Conservation (phyloP, 2,797 vertebrate genomes). For the Danio aesculapii region DNA sequence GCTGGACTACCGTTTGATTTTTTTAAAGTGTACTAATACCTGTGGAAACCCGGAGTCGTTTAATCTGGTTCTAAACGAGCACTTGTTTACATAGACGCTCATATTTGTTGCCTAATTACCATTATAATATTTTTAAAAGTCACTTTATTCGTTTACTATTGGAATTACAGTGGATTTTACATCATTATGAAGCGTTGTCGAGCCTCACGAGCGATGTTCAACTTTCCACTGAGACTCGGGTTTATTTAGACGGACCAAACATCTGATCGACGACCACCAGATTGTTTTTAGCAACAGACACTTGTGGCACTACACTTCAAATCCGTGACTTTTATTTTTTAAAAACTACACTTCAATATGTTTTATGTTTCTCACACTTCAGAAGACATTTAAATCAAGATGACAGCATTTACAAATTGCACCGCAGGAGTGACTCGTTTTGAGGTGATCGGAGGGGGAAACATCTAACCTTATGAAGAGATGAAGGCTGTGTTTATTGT, state of each 20-base stretch:
- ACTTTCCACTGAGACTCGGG: constrained; percentile 25
- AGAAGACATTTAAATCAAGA: constrained; percentile 6
- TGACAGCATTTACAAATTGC: constrained; percentile 5
- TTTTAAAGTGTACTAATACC: constrained; percentile 27
- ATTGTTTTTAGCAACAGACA: constrained; percentile 11
- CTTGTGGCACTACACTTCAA: constrained; percentile 37
- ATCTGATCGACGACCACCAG: neutral
- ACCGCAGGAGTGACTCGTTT: constrained; percentile 9
- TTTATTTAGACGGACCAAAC: constrained; percentile 22
- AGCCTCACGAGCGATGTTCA: constrained; percentile 1
- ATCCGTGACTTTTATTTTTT: neutral
- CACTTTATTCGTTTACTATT: neutral
- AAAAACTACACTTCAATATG: neutral
- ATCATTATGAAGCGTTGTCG: neutral
- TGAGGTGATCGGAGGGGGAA: neutral
- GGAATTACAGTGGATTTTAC: constrained; percentile 5
- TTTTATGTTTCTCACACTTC: neutral
- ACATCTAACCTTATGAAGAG: constrained; percentile 11
- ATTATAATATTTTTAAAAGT: neutral
- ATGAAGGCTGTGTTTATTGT: constrained; percentile 13
- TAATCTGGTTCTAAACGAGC: neutral
- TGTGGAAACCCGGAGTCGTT: neutral
- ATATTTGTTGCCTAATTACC: neutral
- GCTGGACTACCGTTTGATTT: constrained; percentile 3
- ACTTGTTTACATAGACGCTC: neutral